These are phyloP conservation scores for Bathynomus jamesi DNA, from an alignment of 1,140 invertebrate genomes.

Conservation along the genomic window DNA sequence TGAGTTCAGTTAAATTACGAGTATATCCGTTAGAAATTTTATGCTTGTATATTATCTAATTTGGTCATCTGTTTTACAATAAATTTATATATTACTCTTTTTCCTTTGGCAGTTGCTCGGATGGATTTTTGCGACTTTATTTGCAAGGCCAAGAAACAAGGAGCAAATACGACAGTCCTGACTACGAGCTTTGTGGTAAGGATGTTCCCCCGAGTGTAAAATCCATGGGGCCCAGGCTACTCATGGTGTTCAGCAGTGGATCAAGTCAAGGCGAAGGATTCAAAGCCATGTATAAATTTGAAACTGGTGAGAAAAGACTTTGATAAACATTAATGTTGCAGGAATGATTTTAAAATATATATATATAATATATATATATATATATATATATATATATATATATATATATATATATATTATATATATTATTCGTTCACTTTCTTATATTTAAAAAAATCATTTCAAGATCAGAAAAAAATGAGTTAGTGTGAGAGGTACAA, in stretches of 20 bases:
- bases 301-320: slow-evolving; percentile 56
- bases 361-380: not conserved
- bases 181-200: slow-evolving; percentile 83
- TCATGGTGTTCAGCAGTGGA: slow-evolving; percentile 86
- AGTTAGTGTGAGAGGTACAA: too few species aligned
- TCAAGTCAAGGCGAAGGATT: slow-evolving; percentile 81
- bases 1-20: too few species aligned
- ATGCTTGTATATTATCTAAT: too few species aligned
- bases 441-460: too few species aligned
- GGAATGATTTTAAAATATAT: too few species aligned
- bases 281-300: slow-evolving; percentile 81
- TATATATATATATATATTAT: slow-evolving; percentile 10
- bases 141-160: slow-evolving; percentile 86
- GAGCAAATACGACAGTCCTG: slow-evolving; percentile 84
- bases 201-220: slow-evolving; percentile 57
- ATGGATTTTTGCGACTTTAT: slow-evolving; percentile 85
- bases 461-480: too few species aligned
- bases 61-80: too few species aligned
- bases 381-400: slow-evolving; percentile 7
- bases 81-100: too few species aligned
- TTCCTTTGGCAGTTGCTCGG: slow-evolving; percentile 73
- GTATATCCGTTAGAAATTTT: too few species aligned
- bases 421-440: too few species aligned
- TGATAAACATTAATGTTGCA: not conserved
- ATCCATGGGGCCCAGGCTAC: slow-evolving; percentile 83